Percentiles rank a stretch among this genome's conserved stretches.
Evolutionary conservation across 2,113 vertebrate genomes (phyloP).

Genomic region (Oncorhynchus gorbuscha): DNA sequence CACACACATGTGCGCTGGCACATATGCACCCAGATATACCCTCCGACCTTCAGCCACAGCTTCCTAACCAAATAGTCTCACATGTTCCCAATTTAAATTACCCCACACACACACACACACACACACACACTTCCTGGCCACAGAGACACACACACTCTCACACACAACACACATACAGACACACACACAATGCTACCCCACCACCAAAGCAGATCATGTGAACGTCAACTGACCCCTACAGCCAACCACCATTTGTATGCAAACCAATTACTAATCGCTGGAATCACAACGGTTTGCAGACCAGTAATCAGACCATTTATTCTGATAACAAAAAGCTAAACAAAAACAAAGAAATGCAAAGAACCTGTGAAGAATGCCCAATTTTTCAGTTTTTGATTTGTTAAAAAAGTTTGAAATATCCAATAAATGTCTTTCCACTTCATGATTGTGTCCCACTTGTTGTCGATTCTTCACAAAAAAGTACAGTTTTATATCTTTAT

Average conservation of each 20-base stretch:
- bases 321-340: background rate
- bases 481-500: too few relatives aligned
- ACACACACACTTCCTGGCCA: background rate
- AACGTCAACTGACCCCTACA: background rate
- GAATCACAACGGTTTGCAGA: background rate
- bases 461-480: too few relatives aligned
- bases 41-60: background rate
- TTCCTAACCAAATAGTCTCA: too few relatives aligned
- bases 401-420: too few relatives aligned
- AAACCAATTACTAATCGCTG: background rate
- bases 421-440: too few relatives aligned
- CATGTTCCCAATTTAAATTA: too few relatives aligned
- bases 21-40: background rate
- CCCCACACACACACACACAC: background rate
- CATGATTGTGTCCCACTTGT: too few relatives aligned
- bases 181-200: background rate
- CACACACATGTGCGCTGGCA: too few relatives aligned
- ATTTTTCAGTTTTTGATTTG: too few relatives aligned
- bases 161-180: too few relatives aligned
- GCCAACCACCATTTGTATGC: background rate
- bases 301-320: background rate
- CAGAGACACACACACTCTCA: background rate
- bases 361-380: background rate
- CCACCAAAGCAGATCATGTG: background rate
- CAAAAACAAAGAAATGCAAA: background rate